phyloP scores from a whole-genome alignment of 2,888 invertebrate species.

The Trissoscelio sp. region DNA sequence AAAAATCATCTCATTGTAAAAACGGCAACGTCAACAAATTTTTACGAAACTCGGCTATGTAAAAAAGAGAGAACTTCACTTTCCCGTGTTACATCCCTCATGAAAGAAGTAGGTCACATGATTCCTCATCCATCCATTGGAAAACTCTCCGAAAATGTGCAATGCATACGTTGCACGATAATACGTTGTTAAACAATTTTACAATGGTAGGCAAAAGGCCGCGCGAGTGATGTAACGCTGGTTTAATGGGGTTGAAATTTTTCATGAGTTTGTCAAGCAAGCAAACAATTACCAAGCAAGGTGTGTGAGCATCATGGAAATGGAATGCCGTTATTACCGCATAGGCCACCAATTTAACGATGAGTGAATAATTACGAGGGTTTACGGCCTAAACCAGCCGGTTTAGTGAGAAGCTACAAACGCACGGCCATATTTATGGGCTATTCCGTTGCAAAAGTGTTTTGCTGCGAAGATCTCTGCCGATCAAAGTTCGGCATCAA shows the following conservation, averaged over 20 bases:
- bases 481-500: not conserved
- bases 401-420: constrained; percentile 72
- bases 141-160: constrained; percentile 15
- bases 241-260: constrained; percentile 63
- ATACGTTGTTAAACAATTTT: constrained; percentile 44
- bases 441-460: constrained; percentile 73
- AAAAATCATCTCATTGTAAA: not conserved
- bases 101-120: constrained; percentile 20
- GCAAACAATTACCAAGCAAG: constrained; percentile 68
- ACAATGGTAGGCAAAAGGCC: constrained; percentile 27
- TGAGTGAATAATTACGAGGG: constrained; percentile 81
- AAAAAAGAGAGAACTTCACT: not conserved
- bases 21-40: not conserved
- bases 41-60: not conserved
- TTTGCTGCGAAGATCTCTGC: not conserved
- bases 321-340: constrained; percentile 78
- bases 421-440: constrained; percentile 78
- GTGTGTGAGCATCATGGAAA: constrained; percentile 65
- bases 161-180: not conserved
- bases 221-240: constrained; percentile 37
- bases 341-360: constrained; percentile 81
- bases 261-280: constrained; percentile 70
- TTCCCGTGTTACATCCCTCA: constrained; percentile 10
- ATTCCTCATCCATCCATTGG: constrained; percentile 14
- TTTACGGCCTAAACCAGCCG: constrained; percentile 78